Base-by-base conservation (phyloP, 2,113 vertebrate species). In the Gambusia affinis region DNA sequence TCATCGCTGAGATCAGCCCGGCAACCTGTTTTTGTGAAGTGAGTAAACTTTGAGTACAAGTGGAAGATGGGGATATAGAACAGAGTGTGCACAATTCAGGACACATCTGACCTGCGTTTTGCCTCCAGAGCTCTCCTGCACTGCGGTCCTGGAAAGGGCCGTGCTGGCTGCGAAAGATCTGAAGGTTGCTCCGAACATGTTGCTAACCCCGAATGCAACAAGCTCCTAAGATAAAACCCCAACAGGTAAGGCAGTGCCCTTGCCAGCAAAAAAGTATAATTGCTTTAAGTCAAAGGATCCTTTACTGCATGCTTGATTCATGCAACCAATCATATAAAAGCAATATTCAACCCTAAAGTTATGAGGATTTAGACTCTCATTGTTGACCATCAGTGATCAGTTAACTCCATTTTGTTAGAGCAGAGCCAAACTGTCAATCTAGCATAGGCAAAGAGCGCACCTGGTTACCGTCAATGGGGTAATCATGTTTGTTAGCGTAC, bases 41-140 rank as follows among this genome's bases (percentile, higher is more conserved):
- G 30, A n/a, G 14, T 10, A 17, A 24, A 14, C 2, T 10, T 31
- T 37, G 44, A 63, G 8, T 30, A 4, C 0, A 8, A 28, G 6
- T 24, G 28, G 15, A 12, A 31, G 30, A 7, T 3, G 4, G 8
- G 6, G 11, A 72, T 63, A 39, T 35, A 29, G 1, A 54, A 22
- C 5, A 12, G 63, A 37, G 24, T 15, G 15, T 10, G 29, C 7
- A 33, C 7, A 17, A 2, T 2, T 54, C 51, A 7, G 19, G 51
- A 54, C 44, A 47, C 14, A 6, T 29, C 35, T 64, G 15, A 98
- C 97, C 96, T 98, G 97, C 0, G 96, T 97, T 93, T 97, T 98
- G 8, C 97, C 96, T 76, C 97, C 97, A 0, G 96, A 96, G 85
- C 97, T 98, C 81, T 97, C 97, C 80, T 99, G 97, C 28, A 99